Evolutionary conservation across 2,797 vertebrate genomes (phyloP).

Genomic region (Dallia pectoralis): DNA sequence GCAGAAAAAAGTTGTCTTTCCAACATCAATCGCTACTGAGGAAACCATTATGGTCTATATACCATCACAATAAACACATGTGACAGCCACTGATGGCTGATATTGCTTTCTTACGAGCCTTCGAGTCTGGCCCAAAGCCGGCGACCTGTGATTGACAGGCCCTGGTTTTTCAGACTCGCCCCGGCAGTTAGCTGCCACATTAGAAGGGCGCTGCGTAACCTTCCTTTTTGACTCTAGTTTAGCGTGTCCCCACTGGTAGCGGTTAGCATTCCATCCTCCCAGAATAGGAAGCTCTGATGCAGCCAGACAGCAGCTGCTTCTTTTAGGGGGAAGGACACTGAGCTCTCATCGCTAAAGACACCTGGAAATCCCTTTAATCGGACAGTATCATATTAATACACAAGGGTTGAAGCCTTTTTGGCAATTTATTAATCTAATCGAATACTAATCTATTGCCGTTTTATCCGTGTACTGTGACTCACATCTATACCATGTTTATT

Average conservation of each 20-base stretch:
- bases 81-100: not conserved
- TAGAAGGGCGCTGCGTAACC: constrained; percentile 69
- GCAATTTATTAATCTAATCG: no score
- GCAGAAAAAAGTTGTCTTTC: not conserved
- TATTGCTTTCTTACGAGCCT: not conserved
- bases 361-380: constrained; percentile 11
- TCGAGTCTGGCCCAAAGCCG: constrained; percentile 31
- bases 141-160: constrained; percentile 49
- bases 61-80: not conserved
- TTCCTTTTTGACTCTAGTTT: constrained; percentile 66
- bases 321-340: constrained; percentile 31
- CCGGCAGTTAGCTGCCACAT: constrained; percentile 41
- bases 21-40: not conserved
- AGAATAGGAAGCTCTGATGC: constrained; percentile 70
- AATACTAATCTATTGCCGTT: not conserved
- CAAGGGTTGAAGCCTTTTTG: not conserved
- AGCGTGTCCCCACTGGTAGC: constrained; percentile 60
- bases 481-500: not conserved
- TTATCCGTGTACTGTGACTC: not conserved
- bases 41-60: not conserved
- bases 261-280: constrained; percentile 62
- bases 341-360: constrained; percentile 47
- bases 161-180: constrained; percentile 45
- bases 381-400: not conserved
- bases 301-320: constrained; percentile 44